phyloP scores from a whole-genome alignment of 2,113 vertebrate species.

The Excalfactoria chinensis region DNA sequence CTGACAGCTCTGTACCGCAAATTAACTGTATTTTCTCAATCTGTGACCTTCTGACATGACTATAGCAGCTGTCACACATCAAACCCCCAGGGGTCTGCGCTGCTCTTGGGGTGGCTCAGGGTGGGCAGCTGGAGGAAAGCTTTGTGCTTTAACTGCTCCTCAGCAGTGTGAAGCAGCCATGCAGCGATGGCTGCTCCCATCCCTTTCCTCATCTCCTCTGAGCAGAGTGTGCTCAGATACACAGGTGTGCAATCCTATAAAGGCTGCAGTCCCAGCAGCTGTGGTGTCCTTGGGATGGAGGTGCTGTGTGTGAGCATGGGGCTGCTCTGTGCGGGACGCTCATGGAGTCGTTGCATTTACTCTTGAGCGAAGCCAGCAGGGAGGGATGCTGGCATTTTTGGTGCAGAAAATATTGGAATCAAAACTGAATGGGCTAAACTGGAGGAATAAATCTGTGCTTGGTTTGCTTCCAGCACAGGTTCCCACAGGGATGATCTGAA shows the following conservation, averaged over 20 bases:
- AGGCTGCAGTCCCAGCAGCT: neutral
- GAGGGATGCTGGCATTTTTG: neutral
- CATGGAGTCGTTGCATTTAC: neutral
- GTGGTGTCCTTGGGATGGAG: rapidly evolving
- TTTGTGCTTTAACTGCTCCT: neutral
- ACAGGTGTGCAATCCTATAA: rapidly evolving
- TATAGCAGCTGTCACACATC: rapidly evolving
- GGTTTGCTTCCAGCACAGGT: neutral
- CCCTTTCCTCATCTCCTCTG: neutral
- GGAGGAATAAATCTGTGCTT: neutral
- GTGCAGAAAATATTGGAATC: neutral
- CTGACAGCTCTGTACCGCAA: neutral
- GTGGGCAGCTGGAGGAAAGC: neutral
- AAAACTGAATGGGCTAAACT: neutral
- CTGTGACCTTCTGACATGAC: too few species aligned
- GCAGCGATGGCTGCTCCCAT: too few species aligned
- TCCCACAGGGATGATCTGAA: neutral
- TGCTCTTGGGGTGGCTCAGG: neutral
- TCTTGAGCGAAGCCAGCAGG: neutral
- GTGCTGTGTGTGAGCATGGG: rapidly evolving
- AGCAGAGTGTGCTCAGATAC: rapidly evolving
- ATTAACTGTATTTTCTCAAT: neutral
- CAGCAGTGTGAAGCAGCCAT: neutral
- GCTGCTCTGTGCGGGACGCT: neutral
- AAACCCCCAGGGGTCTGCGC: too few species aligned